Evolutionary conservation across 2,888 invertebrate genomes (phyloP), one percentile per base, ranked within the genome.

Genomic region (Hypomecis atomaria): DNA sequence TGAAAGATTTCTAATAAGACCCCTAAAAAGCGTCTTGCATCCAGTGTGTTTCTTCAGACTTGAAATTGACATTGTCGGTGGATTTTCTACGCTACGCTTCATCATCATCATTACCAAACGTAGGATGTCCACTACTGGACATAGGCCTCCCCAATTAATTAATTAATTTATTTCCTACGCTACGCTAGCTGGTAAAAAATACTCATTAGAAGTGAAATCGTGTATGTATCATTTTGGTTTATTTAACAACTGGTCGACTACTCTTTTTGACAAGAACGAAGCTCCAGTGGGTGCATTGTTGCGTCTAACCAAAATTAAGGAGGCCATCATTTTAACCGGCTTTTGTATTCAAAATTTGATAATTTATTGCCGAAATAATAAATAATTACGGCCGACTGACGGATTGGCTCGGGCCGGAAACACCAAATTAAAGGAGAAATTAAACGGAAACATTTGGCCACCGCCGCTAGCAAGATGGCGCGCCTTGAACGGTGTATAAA

Each of bases 361-460:
- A 92, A 92, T 92, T 90, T 91, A 92, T 92, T 88, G 90, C 89
- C 91, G 90, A 92, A 92, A 92, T 92, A 92, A 92, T 92, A n/a
- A n/a, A 92, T 92, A 92, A 92, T 92, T 92, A 92, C 83, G 87
- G 87, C 82, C 84, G 86, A 79, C 89, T 89, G 91, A 87, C 89
- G 90, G 91, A 92, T 92, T 91, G 91, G 88, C 84, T 86, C 83
- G 79, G 85, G 84, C 88, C 90, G 92, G 92, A 92, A 91, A 87
- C 85, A 83, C 85, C 90, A 90, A 92, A 92, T 92, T 92, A 92
- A 86, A 82, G 88, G 89, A 92, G 92, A 92, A 92, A 92, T 92
- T 92, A 92, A 92, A 92, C 90, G 92, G 92, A 92, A 92, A 92
- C 92, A 92, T 92, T 92, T 91, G 92, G 90, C 86, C 84, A 82